A percentile compares a stretch with the other conserved stretches of the same genome.
These are phyloP conservation scores for Panagrolaimus sp. DNA, from an alignment of 1,140 invertebrate genomes.

Conservation along the genomic window DNA sequence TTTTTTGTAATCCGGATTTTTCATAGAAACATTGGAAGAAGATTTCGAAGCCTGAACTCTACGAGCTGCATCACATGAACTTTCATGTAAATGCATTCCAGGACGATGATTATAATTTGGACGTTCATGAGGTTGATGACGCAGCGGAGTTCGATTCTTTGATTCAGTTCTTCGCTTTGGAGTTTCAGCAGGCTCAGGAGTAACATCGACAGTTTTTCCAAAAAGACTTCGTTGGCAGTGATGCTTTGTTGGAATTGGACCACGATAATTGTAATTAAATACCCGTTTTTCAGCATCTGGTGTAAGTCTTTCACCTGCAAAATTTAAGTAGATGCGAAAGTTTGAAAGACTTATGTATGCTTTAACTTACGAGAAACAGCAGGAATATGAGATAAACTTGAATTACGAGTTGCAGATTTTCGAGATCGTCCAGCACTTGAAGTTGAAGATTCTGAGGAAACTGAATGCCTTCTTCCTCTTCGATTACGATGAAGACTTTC, in stretches of 20 bases:
- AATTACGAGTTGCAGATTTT: no score
- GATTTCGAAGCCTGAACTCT: neutral
- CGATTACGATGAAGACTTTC: no score
- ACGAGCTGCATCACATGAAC: neutral
- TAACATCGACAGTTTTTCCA: slow-evolving; percentile 4
- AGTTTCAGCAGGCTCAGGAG: neutral
- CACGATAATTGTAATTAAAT: slow-evolving; percentile 9
- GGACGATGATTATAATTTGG: neutral
- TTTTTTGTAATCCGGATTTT: neutral
- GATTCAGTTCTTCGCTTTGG: neutral
- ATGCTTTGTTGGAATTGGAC: slow-evolving; percentile 10
- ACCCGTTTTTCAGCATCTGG: slow-evolving; percentile 1
- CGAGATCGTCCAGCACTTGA: no score
- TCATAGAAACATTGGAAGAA: neutral
- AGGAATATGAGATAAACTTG: no score
- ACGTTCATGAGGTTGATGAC: neutral
- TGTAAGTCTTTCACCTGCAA: neutral
- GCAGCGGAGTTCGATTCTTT: neutral
- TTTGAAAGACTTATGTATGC: no score
- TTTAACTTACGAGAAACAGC: no score
- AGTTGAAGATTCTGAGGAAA: no score
- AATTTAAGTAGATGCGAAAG: no score
- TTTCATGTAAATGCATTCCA: neutral
- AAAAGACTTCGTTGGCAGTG: slow-evolving; percentile 13
- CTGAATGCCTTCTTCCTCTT: no score